phyloP scores from a whole-genome alignment of 2,888 invertebrate species.

The Laothoe populi region DNA sequence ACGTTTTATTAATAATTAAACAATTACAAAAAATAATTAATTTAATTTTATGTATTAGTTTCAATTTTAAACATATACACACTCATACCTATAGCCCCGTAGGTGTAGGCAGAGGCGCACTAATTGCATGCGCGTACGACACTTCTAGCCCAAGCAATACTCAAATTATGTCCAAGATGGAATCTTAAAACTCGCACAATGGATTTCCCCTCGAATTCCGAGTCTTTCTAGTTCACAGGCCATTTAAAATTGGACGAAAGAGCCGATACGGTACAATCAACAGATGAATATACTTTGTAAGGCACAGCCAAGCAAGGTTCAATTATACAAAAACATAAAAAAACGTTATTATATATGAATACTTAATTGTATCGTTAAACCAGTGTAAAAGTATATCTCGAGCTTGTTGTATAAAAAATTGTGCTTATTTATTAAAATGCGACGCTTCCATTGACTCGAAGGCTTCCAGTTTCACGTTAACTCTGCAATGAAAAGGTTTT shows the following conservation, averaged over 20 bases:
- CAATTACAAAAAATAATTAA: constrained; percentile 14
- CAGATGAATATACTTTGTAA: constrained; percentile 35
- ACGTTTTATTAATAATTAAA: constrained; percentile 37
- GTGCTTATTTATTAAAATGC: constrained; percentile 82
- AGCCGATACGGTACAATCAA: constrained; percentile 21
- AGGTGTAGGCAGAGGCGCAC: not conserved
- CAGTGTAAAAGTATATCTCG: constrained; percentile 30
- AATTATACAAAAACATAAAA: constrained; percentile 30
- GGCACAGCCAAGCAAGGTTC: constrained; percentile 64
- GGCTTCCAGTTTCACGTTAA: constrained; percentile 82
- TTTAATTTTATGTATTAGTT: not conserved
- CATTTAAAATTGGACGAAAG: not conserved
- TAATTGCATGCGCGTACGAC: not conserved
- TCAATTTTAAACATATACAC: not conserved
- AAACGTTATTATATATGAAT: constrained; percentile 26
- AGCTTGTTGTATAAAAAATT: constrained; percentile 4
- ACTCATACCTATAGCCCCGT: not conserved
- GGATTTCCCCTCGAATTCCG: too few relatives aligned
- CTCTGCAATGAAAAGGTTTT: constrained; percentile 74
- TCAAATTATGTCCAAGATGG: too few relatives aligned
- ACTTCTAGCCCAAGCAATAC: not conserved
- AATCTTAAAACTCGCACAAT: too few relatives aligned
- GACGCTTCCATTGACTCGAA: constrained; percentile 87
- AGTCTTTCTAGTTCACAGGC: not conserved
- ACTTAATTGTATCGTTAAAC: constrained; percentile 31